These are phyloP conservation scores for Calcarius lapponicus DNA, from an alignment of 2,797 vertebrate species.

Conservation along the genomic window DNA sequence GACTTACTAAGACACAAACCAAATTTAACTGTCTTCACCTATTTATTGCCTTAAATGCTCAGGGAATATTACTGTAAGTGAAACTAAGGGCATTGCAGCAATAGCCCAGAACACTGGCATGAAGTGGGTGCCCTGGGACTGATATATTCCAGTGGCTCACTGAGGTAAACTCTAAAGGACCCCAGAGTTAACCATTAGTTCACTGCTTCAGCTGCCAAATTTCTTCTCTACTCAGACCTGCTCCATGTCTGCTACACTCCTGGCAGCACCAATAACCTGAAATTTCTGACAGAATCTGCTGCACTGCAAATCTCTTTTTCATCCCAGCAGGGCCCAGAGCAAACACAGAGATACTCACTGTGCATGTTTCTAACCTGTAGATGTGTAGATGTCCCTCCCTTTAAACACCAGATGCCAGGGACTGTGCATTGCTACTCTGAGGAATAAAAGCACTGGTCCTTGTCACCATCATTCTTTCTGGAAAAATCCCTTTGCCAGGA, in stretches of 20 bases:
- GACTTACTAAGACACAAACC: not conserved
- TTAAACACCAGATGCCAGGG: not conserved
- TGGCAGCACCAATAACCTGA: not conserved
- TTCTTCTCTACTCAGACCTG: not conserved
- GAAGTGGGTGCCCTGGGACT: not conserved
- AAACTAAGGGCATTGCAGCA: not conserved
- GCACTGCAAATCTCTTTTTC: not conserved
- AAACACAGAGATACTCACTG: not conserved
- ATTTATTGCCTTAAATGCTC: not conserved
- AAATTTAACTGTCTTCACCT: not conserved
- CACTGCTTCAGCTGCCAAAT: not conserved
- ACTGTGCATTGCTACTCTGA: rapidly evolving
- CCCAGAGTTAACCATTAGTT: not conserved
- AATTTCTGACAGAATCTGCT: not conserved
- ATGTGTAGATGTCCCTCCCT: not conserved
- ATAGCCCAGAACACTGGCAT: not conserved
- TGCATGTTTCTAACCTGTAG: not conserved
- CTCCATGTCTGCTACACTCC: not conserved
- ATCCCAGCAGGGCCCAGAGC: not conserved
- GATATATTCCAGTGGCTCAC: not conserved
- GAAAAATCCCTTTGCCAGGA: no score
- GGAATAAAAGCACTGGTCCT: not conserved
- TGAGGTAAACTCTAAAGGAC: not conserved
- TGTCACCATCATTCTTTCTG: no score
- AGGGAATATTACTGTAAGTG: not conserved